A percentile compares a stretch with the other conserved stretches of the same genome.
Evolutionary conservation across 2,797 vertebrate genomes (phyloP).

Genomic region (Pseudochirops corinnae): DNA sequence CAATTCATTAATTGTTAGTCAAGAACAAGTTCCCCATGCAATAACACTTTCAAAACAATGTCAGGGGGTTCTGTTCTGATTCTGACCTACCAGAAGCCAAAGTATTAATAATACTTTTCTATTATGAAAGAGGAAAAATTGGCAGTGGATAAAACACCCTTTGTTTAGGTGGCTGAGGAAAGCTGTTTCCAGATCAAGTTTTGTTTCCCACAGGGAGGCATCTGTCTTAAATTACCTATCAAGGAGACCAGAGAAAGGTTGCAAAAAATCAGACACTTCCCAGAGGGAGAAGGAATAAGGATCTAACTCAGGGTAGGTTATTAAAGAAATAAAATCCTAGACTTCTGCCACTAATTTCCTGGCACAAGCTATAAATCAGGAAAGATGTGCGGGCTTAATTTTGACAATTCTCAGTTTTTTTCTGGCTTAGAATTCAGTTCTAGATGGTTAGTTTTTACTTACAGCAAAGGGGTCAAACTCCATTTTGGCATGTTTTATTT

Average conservation of each 20-base stretch:
- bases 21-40: slow-evolving; percentile 66
- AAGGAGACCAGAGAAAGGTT: slow-evolving; percentile 84
- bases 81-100: slow-evolving; percentile 82
- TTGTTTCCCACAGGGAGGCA: slow-evolving; percentile 85
- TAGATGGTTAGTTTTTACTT: slow-evolving; percentile 17
- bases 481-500: neutral
- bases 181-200: slow-evolving; percentile 86
- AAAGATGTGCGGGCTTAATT: slow-evolving; percentile 16
- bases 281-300: slow-evolving; percentile 74
- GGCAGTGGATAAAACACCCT: slow-evolving; percentile 85
- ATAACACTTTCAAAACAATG: slow-evolving; percentile 78
- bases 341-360: slow-evolving; percentile 55
- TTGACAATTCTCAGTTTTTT: slow-evolving; percentile 17
- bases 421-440: slow-evolving; percentile 10
- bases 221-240: slow-evolving; percentile 86
- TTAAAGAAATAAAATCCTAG: slow-evolving; percentile 77
- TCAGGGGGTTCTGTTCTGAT: slow-evolving; percentile 80
- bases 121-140: slow-evolving; percentile 85
- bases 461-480: neutral
- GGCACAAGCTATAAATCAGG: slow-evolving; percentile 43
- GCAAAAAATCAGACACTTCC: slow-evolving; percentile 82
- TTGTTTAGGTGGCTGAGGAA: slow-evolving; percentile 85
- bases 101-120: slow-evolving; percentile 87
- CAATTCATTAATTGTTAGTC: slow-evolving; percentile 36
- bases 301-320: slow-evolving; percentile 59